A percentile compares a stretch with the other conserved stretches of the same genome.
phyloP scores from a whole-genome alignment of 2,797 vertebrate species.

The Macroramphosus scolopax region DNA sequence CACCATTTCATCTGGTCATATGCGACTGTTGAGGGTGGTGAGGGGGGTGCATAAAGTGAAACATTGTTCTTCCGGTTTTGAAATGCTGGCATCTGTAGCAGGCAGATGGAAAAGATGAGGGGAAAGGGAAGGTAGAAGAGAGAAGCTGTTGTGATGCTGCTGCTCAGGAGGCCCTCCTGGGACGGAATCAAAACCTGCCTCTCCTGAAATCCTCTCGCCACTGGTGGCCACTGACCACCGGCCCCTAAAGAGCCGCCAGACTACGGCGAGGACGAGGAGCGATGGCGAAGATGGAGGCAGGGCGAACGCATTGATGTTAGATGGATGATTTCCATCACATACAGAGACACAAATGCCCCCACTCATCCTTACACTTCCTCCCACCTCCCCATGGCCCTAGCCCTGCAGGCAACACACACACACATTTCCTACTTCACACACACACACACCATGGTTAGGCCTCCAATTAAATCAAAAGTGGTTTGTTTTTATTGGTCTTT shows the following conservation, averaged over 20 bases:
- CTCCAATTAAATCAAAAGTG: constrained; percentile 99
- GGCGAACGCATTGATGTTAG: constrained; percentile 55
- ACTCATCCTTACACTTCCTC: constrained; percentile 55
- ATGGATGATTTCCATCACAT: constrained; percentile 74
- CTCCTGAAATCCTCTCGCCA: constrained; percentile 56
- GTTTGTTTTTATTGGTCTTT: constrained; percentile 99
- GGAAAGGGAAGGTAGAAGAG: not conserved
- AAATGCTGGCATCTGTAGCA: too few species aligned
- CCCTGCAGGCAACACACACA: constrained; percentile 64
- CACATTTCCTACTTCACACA: constrained; percentile 42
- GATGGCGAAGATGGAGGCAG: constrained; percentile 46
- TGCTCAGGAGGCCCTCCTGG: constrained; percentile 46
- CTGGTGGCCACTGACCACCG: constrained; percentile 57
- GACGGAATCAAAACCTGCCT: constrained; percentile 73
- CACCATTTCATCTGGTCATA: not conserved
- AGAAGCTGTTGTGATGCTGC: constrained; percentile 51
- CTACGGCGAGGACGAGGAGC: constrained; percentile 14
- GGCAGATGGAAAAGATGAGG: constrained; percentile 37
- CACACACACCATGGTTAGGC: constrained; percentile 76
- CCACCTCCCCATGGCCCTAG: constrained; percentile 54
- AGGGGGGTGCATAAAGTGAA: too few species aligned
- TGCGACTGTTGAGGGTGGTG: too few species aligned
- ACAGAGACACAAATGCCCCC: constrained; percentile 53
- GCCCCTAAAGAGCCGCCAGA: too few species aligned
- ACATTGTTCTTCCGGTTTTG: constrained; percentile 1